Evolutionary conservation across 1,140 invertebrate genomes (phyloP).

Genomic region (Lepidurus packardi): DNA sequence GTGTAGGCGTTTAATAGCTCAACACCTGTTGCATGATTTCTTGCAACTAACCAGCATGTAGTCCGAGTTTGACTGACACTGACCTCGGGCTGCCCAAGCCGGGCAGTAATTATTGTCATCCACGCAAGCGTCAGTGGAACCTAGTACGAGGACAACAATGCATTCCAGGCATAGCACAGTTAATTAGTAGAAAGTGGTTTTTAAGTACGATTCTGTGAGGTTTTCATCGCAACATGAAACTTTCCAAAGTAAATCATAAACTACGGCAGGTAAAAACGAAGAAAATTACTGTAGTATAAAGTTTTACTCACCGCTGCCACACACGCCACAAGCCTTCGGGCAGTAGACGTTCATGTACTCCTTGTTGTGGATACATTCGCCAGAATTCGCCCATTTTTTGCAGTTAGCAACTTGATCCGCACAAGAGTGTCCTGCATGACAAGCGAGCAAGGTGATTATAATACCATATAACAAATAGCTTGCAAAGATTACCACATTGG

Average conservation of each 20-base stretch:
- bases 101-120: slow-evolving; percentile 41
- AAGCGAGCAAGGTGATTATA: neutral
- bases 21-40: slow-evolving; percentile 46
- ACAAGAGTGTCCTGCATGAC: slow-evolving; percentile 19
- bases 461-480: neutral
- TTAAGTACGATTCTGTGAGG: neutral
- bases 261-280: neutral
- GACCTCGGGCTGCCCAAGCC: slow-evolving; percentile 42
- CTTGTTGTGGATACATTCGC: slow-evolving; percentile 42
- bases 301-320: slow-evolving; percentile 34
- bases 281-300: neutral
- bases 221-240: neutral
- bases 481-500: slow-evolving; percentile 42
- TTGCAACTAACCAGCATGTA: slow-evolving; percentile 45
- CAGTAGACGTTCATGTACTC: slow-evolving; percentile 43
- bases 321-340: slow-evolving; percentile 44
- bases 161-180: neutral
- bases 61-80: slow-evolving; percentile 44
- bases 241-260: neutral
- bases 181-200: neutral
- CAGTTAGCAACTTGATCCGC: slow-evolving; percentile 27
- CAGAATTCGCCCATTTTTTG: slow-evolving; percentile 33
- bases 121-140: slow-evolving; percentile 35
- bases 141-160: neutral
- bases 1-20: neutral